Base-by-base conservation (phyloP, 2,797 vertebrate genomes). In the Pteronotus mesoamericanus region DNA sequence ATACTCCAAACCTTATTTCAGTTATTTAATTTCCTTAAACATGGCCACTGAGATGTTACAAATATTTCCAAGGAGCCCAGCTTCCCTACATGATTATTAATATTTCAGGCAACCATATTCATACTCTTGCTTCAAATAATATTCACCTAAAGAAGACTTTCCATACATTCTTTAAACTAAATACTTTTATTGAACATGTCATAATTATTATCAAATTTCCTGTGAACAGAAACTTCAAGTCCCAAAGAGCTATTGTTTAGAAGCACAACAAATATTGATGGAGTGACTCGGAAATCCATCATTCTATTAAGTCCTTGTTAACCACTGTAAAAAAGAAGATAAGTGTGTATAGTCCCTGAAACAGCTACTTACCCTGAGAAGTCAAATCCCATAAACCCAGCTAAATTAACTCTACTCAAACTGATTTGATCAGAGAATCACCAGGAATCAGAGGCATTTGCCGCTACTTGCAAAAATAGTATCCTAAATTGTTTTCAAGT, bases 331-430 rank as follows among this genome's bases (percentile, higher is more conserved):
- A 87, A 87, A 87, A 55, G 44, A 86, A 93, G 71, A 66, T 71
- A 72, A 89, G 69, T 57, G 39, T 92, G 21, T 29, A 68, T 8
- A 37, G 42, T n/a, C 68, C 34, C 37, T 64, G 34, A 94, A 95
- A 95, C 68, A 95, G 78, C 66, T 66, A 55, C 68, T 95, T 86
- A 74, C 42, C 68, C 57, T n/a, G 53, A 90, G 87, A 96, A 74
- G 29, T 55, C 86, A 92, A 86, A 94, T 95, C 64, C 74, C 34
- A 95, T 68, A 74, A 92, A 94, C 59, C 37, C 85, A 95, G 46
- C 34, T 95, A 88, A 94, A 91, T 75, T 95, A 92, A 97, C 88
- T 93, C 34, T 42, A 42, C 48, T 94, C 88, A 74, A 66, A 94
- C 15, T 85, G 74, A 92, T 95, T 94, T 75, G 59, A 94, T 94